These are phyloP conservation scores for Thunnus maccoyii DNA, from an alignment of 2,113 vertebrate genomes.

Conservation along the genomic window DNA sequence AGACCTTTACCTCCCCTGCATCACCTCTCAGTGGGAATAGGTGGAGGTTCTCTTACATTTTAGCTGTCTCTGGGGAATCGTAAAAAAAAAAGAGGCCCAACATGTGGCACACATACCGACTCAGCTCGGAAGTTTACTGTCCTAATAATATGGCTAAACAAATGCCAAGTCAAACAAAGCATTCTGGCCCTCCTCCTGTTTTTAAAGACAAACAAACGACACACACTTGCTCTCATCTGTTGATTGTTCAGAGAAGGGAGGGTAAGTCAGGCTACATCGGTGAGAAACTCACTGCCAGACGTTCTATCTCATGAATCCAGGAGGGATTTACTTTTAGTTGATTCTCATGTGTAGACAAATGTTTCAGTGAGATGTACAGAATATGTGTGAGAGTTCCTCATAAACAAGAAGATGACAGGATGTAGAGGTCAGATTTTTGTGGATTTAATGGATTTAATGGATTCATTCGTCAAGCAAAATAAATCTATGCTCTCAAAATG, in stretches of 20 bases:
- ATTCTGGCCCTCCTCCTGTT: slow-evolving; percentile 41
- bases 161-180: slow-evolving; percentile 67
- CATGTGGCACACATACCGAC: slow-evolving; percentile 68
- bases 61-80: slow-evolving; percentile 65
- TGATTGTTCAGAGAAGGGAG: slow-evolving; percentile 35
- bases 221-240: slow-evolving; percentile 40
- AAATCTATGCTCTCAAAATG: slow-evolving; percentile 16
- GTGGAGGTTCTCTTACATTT: slow-evolving; percentile 75
- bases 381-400: slow-evolving; percentile 7
- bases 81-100: slow-evolving; percentile 54
- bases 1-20: slow-evolving; percentile 64
- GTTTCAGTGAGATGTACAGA: slow-evolving; percentile 15
- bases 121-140: slow-evolving; percentile 67
- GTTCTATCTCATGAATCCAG: slow-evolving; percentile 11
- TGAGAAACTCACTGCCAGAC: slow-evolving; percentile 13
- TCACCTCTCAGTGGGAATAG: slow-evolving; percentile 66
- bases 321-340: slow-evolving; percentile 30
- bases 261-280: background rate
- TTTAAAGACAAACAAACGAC: slow-evolving; percentile 55
- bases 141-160: slow-evolving; percentile 70
- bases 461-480: background rate
- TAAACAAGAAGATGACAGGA: slow-evolving; percentile 7
- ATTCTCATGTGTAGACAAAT: slow-evolving; percentile 17
- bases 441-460: slow-evolving; percentile 10
- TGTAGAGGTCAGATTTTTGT: background rate